Conservation (phyloP, 35 echinoderm and acorn worm genomes). For the Holothuria glaberrima region DNA sequence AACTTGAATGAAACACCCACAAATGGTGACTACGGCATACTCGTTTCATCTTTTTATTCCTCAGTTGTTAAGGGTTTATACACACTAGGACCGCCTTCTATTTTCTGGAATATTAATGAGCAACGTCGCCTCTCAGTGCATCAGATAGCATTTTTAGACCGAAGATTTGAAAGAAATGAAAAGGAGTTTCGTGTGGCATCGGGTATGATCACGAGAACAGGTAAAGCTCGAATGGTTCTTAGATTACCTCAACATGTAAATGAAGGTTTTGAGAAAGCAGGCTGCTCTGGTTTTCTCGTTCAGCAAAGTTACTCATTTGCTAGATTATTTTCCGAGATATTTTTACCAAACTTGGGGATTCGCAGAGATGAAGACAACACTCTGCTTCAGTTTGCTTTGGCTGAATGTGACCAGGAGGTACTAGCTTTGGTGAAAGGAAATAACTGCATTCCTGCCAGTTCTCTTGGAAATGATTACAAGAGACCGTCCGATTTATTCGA, state of each 20-base stretch:
- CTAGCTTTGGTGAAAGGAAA: not conserved
- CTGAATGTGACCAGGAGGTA: not conserved
- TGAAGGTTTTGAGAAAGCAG: not conserved
- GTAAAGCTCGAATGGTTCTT: not conserved
- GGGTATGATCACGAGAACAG: not conserved
- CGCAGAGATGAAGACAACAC: not conserved
- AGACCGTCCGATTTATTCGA: conserved; percentile 15
- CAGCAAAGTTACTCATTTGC: not conserved
- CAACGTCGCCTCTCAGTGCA: not conserved
- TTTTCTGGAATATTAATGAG: not conserved
- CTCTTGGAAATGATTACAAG: not conserved
- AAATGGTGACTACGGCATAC: conserved; percentile 28
- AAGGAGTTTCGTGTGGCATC: not conserved
- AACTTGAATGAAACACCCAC: not conserved
- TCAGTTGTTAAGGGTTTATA: not conserved
- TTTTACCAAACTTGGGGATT: not conserved
- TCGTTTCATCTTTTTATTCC: conserved; percentile 14
- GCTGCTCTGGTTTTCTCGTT: not conserved
- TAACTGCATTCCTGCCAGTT: conserved; percentile 42
- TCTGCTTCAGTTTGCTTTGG: conserved; percentile 8
- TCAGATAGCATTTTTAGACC: conserved; percentile 3
- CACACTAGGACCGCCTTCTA: not conserved
- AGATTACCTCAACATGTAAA: conserved; percentile 1
- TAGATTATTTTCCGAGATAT: not conserved
- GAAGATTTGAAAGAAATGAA: not conserved